Conservation (phyloP, 2,888 invertebrate species). For the Coleophora deauratella region DNA sequence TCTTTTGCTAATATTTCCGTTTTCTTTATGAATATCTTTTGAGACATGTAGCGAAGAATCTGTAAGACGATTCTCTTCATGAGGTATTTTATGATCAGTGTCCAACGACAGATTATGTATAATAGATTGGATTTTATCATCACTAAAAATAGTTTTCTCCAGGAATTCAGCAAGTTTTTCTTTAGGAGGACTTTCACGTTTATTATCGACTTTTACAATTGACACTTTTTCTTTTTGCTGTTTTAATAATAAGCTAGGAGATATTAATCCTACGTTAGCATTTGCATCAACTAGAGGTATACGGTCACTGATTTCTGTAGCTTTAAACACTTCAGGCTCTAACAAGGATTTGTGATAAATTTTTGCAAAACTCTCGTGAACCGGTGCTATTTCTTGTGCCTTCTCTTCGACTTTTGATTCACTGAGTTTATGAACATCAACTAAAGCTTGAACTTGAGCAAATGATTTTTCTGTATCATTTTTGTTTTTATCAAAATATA, state of each 20-base stretch:
- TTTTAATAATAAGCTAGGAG: conserved; percentile 31
- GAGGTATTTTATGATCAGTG: conserved; percentile 25
- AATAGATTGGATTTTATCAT: conserved; percentile 61
- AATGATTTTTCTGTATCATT: no score
- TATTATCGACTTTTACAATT: conserved; percentile 22
- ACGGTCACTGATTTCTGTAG: no score
- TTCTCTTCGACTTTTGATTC: no score
- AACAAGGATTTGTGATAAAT: no score
- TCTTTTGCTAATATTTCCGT: conserved; percentile 31
- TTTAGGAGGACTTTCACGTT: conserved; percentile 61
- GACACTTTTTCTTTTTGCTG: conserved; percentile 27
- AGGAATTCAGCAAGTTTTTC: conserved; percentile 58
- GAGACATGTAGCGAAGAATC: neutral
- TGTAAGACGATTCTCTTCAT: conserved; percentile 1
- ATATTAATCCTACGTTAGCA: conserved; percentile 14
- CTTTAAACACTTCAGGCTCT: no score
- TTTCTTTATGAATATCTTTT: conserved; percentile 9
- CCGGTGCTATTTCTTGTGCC: no score
- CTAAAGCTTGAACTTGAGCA: no score
- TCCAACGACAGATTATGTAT: conserved; percentile 60
- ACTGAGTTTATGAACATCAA: no score
- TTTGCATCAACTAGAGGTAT: no score
- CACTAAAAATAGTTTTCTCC: conserved; percentile 60
- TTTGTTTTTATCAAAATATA: no score
- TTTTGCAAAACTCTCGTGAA: no score